phyloP scores from a whole-genome alignment of 1,140 invertebrate genomes.

The Euwallacea fornicatus region DNA sequence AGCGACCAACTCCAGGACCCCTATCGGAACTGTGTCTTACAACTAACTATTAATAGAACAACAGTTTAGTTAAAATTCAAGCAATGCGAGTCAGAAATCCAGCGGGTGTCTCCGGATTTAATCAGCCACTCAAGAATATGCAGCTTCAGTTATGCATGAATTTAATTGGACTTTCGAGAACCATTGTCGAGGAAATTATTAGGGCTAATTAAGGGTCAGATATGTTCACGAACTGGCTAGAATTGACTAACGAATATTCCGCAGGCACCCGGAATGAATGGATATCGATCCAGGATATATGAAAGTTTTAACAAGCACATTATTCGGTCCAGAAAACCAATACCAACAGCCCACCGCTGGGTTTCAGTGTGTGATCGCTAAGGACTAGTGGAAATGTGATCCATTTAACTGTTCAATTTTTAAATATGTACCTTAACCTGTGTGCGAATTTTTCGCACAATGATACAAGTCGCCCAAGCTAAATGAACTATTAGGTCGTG shows the following conservation, averaged over 20 bases:
- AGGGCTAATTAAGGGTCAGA: constrained; percentile 27
- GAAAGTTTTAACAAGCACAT: constrained; percentile 23
- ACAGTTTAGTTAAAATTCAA: constrained; percentile 1
- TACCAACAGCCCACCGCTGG: neutral
- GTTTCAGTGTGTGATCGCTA: too few species aligned
- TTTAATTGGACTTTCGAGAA: constrained; percentile 31
- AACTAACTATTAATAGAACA: constrained; percentile 1
- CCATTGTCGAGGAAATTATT: constrained; percentile 29
- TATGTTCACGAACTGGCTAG: constrained; percentile 20
- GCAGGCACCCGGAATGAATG: constrained; percentile 8
- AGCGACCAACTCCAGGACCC: neutral
- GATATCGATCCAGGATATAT: constrained; percentile 3
- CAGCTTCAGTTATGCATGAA: constrained; percentile 30
- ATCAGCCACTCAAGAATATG: constrained; percentile 23
- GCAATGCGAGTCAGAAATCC: constrained; percentile 18
- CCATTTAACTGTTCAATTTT: too few species aligned
- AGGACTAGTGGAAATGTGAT: too few species aligned
- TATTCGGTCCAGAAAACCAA: constrained; percentile 4
- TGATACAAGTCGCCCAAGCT: too few species aligned
- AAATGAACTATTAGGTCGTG: too few species aligned
- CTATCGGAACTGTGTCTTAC: too few species aligned
- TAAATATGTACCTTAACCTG: too few species aligned
- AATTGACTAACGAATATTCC: constrained; percentile 20
- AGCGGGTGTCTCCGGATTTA: constrained; percentile 21
- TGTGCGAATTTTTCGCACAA: too few species aligned